Conservation (phyloP, 1,140 invertebrate genomes). For the Trichonephila clavata region DNA sequence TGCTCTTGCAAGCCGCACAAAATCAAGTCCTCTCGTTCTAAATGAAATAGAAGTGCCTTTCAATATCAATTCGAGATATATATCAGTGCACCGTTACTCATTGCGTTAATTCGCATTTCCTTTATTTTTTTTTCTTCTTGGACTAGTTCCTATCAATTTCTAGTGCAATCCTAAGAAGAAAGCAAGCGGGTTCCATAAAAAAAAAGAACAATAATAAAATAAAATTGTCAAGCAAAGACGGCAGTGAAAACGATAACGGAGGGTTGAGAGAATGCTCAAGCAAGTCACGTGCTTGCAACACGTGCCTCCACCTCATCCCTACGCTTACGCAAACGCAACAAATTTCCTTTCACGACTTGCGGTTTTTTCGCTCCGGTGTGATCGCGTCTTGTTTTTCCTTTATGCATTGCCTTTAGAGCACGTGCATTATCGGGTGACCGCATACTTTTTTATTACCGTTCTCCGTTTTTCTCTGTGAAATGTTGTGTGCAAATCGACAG, state of each 20-base stretch:
- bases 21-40: neutral
- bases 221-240: neutral
- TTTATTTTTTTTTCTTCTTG: neutral
- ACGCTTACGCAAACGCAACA: neutral
- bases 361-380: neutral
- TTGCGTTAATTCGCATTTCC: neutral
- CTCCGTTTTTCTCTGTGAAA: neutral
- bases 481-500: neutral
- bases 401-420: neutral
- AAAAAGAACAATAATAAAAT: neutral
- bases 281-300: neutral
- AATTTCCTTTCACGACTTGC: constrained; percentile 11
- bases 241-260: neutral
- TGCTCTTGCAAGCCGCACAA: neutral
- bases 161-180: neutral
- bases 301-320: constrained; percentile 10
- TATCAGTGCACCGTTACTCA: neutral
- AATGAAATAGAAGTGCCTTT: neutral
- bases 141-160: neutral
- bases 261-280: neutral
- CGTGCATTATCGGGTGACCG: constrained; percentile 35
- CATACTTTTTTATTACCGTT: neutral
- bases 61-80: neutral
- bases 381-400: neutral
- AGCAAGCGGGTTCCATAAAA: neutral